Base-by-base conservation (phyloP, 2,888 invertebrate genomes). In the Mythimna pallens region DNA sequence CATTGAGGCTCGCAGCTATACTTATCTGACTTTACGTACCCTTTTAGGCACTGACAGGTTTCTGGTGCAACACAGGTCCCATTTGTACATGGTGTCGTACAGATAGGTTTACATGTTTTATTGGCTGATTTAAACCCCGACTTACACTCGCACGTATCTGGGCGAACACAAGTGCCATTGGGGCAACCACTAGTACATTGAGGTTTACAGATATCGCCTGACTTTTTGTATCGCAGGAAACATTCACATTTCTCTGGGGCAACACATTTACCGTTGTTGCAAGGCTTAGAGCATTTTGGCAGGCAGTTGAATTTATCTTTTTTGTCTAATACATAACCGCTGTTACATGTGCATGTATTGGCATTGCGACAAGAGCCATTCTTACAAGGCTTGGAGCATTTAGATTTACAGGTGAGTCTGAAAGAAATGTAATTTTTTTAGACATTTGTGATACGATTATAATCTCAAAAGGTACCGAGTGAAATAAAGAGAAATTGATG, bases 111-210 rank as follows among this genome's bases (percentile, higher is more conserved):
- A 25, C 82, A 82, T 9, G 10, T 52, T 30, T 34, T 61, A n/a
- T 59, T 64, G 0, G 0, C 6, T 9, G 36, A 52, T 1, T 22
- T 43, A 22, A 22, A 82, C 22, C 82, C 82, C 6, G 34, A 10
- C n/a, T 71, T 12, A 25, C 82, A 81, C 2, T 6, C 17, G 9
- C 82, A 82, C 2, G 40, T 74, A 10, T 78, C 76, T 7, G 82
- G 76, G 1, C 12, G 5, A 12, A 78, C 17, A 62, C 81, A 82
- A 40, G n/a, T 73, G 0, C 82, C 82, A 58, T 78, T 34, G 3
- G 40, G 43, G 59, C 81, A 82, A 6, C 69, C 67, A 47, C 30
- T 47, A 0, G 77, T 30, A n/a, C 81, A 82, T 3, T 64, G 14
- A 0, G 80, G 81, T 14, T 71, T 57, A 25, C 81, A 82, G 40